Base-by-base conservation (phyloP, 2,113 vertebrate species). In the Phyllostomus hastatus region DNA sequence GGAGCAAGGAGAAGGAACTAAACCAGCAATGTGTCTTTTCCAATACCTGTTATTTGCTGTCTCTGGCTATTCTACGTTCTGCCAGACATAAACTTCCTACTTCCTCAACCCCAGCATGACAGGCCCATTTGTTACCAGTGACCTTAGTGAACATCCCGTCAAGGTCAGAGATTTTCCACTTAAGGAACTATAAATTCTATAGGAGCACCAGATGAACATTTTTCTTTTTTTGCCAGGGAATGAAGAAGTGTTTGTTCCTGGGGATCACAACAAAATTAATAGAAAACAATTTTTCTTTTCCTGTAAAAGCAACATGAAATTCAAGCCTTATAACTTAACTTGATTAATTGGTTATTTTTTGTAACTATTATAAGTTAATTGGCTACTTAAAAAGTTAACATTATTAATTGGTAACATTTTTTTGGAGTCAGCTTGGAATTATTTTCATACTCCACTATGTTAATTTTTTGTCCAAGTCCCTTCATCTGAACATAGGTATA, bases 111-210 rank as follows among this genome's bases (percentile, higher is more conserved):
- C 16, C 2, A 38, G 19, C 69, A 26, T 89, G 89, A 95, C 93
- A 89, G 48, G 35, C 54, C 80, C 61, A 95, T 91, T 79, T 94
- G 73, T 95, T 92, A 95, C 31, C 64, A 72, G n/a, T 93, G 87
- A 94, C 87, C 83, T 95, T 83, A 76, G 76, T 84, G 64, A 95
- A 61, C 38, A 93, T 67, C 38, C 26, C 88, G 50, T 69, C 50
- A 61, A 86, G 83, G 83, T 92, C 83, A 95, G 43, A 93, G 41
- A 84, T 92, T 95, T 94, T 96, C 82, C 64, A 78, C 83, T 93
- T 95, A 95, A 84, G 83, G 57, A 95, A 43, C 90, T 72, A 72
- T 87, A 95, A 92, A 92, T 87, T 79, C 69, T 72, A 33, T 8
- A 67, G 26, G 57, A 91, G 26, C 79, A 96, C 35, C 61, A 52